Conservation (phyloP, 2,888 invertebrate species). For the Synanthedon myopaeformis region DNA sequence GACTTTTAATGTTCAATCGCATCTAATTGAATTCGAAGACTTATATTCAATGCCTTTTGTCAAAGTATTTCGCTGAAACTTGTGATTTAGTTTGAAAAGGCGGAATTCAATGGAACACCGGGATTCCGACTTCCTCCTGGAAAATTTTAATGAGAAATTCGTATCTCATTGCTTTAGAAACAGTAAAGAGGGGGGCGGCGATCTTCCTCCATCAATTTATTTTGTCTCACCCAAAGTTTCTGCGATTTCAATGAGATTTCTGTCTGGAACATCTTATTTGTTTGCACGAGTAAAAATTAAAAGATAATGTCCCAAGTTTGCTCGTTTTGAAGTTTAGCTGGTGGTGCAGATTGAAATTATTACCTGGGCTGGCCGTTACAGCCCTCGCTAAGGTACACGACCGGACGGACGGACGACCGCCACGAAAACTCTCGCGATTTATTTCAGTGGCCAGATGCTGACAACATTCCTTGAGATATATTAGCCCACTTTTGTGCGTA, state of each 20-base stretch:
- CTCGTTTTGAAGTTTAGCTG: conserved; percentile 44
- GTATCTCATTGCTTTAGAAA: conserved; percentile 55
- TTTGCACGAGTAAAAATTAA: conserved; percentile 46
- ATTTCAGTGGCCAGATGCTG: conserved; percentile 54
- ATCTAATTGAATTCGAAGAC: conserved; percentile 22
- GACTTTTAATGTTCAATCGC: conserved; percentile 5
- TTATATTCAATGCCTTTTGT: conserved; percentile 45
- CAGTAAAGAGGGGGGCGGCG: conserved; percentile 33
- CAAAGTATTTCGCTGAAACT: conserved; percentile 55
- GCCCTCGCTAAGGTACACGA: not conserved
- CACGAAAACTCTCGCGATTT: conserved; percentile 54
- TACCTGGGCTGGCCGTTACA: conserved; percentile 36
- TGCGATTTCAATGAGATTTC: conserved; percentile 35
- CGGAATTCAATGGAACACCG: conserved; percentile 49
- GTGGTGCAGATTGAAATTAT: conserved; percentile 60
- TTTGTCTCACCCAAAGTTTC: conserved; percentile 39
- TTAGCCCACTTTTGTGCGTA: conserved; percentile 33
- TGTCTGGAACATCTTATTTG: conserved; percentile 48
- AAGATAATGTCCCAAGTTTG: conserved; percentile 59
- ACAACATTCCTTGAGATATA: conserved; percentile 53
- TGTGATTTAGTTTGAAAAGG: conserved; percentile 60
- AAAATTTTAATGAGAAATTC: conserved; percentile 66
- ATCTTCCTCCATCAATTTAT: conserved; percentile 48
- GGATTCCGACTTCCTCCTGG: conserved; percentile 43
- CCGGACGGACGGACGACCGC: conserved; percentile 15